phyloP scores from a whole-genome alignment of 1,140 invertebrate species.

The Diorhabda sublineata region DNA sequence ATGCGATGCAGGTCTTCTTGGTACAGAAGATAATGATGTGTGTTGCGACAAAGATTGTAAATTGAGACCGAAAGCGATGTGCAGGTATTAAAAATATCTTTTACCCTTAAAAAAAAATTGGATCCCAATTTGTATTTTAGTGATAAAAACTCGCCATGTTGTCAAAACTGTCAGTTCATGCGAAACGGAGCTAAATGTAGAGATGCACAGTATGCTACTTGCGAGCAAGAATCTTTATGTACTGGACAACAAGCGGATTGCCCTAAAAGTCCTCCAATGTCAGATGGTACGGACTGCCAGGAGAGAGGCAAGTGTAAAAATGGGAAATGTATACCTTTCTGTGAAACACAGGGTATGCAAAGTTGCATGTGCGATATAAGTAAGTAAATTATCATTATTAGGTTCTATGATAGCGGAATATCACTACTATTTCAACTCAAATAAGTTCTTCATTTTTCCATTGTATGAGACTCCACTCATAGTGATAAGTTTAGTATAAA shows the following conservation, averaged over 20 bases:
- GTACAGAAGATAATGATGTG: slow-evolving; percentile 85
- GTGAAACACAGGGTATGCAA: slow-evolving; percentile 85
- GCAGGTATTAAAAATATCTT: slow-evolving; percentile 57
- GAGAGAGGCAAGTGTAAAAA: slow-evolving; percentile 81
- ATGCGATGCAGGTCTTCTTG: slow-evolving; percentile 88
- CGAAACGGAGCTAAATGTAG: slow-evolving; percentile 74
- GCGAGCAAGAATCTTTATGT: slow-evolving; percentile 81
- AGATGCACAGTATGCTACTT: slow-evolving; percentile 82
- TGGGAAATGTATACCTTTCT: slow-evolving; percentile 88
- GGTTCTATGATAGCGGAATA: too few species aligned
- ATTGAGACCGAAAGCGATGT: slow-evolving; percentile 77
- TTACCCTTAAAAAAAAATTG: background rate
- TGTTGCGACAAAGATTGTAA: slow-evolving; percentile 93
- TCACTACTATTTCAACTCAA: too few species aligned
- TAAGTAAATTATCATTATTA: slow-evolving; percentile 46
- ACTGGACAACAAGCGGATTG: slow-evolving; percentile 68
- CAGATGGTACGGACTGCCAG: slow-evolving; percentile 79
- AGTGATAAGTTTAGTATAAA: too few species aligned
- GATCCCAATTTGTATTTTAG: slow-evolving; percentile 48
- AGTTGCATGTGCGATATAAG: slow-evolving; percentile 94
- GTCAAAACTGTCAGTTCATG: slow-evolving; percentile 84
- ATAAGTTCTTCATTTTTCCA: too few species aligned
- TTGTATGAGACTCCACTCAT: too few species aligned
- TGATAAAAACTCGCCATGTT: slow-evolving; percentile 93
- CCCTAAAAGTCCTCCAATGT: slow-evolving; percentile 79